A percentile compares a stretch with the other conserved stretches of the same genome.
Evolutionary conservation across 1,140 invertebrate species (phyloP).

Genomic region (Atta colombica): DNA sequence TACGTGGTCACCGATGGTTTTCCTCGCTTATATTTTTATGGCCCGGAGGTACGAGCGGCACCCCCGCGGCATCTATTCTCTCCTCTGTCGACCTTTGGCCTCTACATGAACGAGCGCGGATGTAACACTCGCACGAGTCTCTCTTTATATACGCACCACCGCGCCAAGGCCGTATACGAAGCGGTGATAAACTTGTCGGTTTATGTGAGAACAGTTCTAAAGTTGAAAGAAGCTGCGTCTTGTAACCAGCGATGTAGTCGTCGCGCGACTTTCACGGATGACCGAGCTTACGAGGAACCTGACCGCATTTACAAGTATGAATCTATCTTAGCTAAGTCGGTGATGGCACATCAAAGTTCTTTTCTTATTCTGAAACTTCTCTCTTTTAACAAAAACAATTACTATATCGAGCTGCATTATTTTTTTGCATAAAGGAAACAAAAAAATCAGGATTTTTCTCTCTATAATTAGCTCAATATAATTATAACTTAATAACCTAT

Average conservation of each 20-base stretch:
- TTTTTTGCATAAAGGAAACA: neutral
- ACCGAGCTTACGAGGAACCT: constrained; percentile 26
- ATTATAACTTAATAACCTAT: constrained; percentile 12
- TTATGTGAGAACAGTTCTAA: constrained; percentile 73
- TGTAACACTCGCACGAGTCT: constrained; percentile 34
- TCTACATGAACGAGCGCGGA: constrained; percentile 23
- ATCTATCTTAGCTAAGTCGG: constrained; percentile 8
- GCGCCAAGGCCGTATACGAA: constrained; percentile 52
- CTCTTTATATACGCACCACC: constrained; percentile 20
- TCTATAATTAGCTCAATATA: neutral
- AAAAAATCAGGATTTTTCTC: neutral
- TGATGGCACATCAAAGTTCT: neutral
- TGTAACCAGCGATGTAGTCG: constrained; percentile 28
- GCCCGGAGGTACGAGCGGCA: constrained; percentile 59
- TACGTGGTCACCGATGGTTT: constrained; percentile 66
- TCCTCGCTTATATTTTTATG: constrained; percentile 78
- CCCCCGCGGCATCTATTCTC: constrained; percentile 65
- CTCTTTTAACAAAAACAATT: constrained; percentile 1
- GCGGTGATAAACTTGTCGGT: constrained; percentile 69
- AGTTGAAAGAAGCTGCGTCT: constrained; percentile 54
- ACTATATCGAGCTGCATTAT: neutral
- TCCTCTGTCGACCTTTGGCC: constrained; percentile 58
- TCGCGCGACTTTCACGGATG: constrained; percentile 32
- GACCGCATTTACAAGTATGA: constrained; percentile 17
- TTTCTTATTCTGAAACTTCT: neutral